Percentiles rank a stretch among this genome's conserved stretches.
Conservation (phyloP, 2,113 vertebrate species). For the Mionectes macconnelli region DNA sequence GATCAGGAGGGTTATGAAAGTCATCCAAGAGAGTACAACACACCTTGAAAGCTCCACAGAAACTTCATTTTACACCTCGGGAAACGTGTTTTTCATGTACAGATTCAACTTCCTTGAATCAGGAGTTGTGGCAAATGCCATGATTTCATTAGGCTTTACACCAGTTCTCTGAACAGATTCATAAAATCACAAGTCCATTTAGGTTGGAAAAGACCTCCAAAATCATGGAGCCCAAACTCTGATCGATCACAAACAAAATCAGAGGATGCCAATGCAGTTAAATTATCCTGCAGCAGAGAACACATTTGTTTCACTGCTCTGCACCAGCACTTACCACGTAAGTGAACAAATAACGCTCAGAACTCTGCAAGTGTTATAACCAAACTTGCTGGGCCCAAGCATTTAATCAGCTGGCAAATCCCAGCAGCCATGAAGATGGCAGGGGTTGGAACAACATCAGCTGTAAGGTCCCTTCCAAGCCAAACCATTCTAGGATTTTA, state of each 20-base stretch:
- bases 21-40: rapidly evolving
- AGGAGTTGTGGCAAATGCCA: not conserved
- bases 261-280: not conserved
- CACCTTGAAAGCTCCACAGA: not conserved
- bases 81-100: not conserved
- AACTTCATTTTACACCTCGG: not conserved
- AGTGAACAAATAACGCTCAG: not conserved
- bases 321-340: not conserved
- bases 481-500: not conserved
- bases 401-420: too few relatives aligned
- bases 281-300: rapidly evolving
- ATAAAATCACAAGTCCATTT: not conserved
- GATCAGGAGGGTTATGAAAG: not conserved
- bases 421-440: rapidly evolving
- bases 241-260: not conserved
- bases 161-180: not conserved
- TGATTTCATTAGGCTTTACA: rapidly evolving
- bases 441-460: not conserved
- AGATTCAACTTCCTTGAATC: not conserved
- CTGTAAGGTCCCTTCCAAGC: too few relatives aligned
- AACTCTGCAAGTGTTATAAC: not conserved
- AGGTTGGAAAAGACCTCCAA: not conserved
- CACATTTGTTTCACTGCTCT: not conserved
- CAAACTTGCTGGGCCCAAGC: rapidly evolving
- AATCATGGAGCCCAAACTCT: not conserved